Conservation (phyloP, 2,888 invertebrate genomes). For the Pseudoips prasinana region DNA sequence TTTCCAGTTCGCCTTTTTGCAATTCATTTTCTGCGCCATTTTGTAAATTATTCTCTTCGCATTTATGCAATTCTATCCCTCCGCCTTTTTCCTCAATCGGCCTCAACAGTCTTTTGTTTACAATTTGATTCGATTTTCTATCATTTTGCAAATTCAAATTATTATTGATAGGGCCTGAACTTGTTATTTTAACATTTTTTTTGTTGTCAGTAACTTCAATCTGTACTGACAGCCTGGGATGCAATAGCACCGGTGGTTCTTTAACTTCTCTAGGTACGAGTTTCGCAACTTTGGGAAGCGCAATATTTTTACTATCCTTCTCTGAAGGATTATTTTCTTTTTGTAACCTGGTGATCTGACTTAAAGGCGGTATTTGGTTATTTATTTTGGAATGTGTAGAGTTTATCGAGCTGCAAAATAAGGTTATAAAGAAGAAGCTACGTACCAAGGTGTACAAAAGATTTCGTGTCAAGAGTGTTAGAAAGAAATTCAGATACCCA, state of each 20-base stretch:
- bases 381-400: constrained; percentile 58
- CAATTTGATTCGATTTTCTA: constrained; percentile 12
- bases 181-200: constrained; percentile 54
- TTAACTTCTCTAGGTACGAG: constrained; percentile 9
- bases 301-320: constrained; percentile 31
- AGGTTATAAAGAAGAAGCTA: constrained; percentile 25
- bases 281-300: not conserved
- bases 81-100: constrained; percentile 32
- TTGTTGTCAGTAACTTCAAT: constrained; percentile 56
- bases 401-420: constrained; percentile 57
- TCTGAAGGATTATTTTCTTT: constrained; percentile 64
- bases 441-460: not conserved
- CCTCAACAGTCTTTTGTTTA: constrained; percentile 17
- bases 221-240: constrained; percentile 50
- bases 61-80: constrained; percentile 14
- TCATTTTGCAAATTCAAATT: constrained; percentile 4
- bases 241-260: constrained; percentile 7
- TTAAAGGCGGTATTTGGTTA: constrained; percentile 30
- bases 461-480: not conserved
- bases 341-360: constrained; percentile 50
- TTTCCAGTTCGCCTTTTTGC: too few relatives aligned
- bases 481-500: not conserved
- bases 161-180: constrained; percentile 20
- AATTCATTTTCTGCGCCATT: too few relatives aligned
- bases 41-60: too few relatives aligned